These are phyloP conservation scores for Chrysolina haemoptera DNA, from an alignment of 2,888 invertebrate genomes.

Conservation along the genomic window DNA sequence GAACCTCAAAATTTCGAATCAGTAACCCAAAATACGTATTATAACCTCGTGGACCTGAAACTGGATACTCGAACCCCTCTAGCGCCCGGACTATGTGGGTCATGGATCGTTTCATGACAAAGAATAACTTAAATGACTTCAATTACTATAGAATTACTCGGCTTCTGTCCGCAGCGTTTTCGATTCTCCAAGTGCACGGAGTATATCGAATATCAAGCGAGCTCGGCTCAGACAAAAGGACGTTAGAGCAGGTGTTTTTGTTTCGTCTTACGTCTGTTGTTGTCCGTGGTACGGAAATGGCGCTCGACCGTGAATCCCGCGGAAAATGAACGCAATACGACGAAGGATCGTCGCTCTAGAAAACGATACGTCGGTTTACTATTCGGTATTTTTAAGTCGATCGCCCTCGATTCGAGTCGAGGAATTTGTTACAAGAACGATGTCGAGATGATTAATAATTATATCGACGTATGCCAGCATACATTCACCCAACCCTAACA, in stretches of 20 bases:
- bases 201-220: not conserved
- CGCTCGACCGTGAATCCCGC: conserved; percentile 2
- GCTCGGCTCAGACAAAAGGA: not conserved
- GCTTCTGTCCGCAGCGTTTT: not conserved
- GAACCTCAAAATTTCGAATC: too few relatives aligned
- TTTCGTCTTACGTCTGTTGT: conserved; percentile 11
- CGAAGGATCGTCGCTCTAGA: not conserved
- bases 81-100: not conserved
- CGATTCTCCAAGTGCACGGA: conserved; percentile 1
- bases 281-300: not conserved
- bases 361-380: not conserved
- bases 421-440: not conserved
- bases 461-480: not conserved
- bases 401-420: not conserved
- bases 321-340: not conserved
- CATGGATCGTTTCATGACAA: not conserved
- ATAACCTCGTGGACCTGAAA: too few relatives aligned
- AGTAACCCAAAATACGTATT: too few relatives aligned
- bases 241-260: conserved; percentile 12
- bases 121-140: not conserved
- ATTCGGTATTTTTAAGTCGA: not conserved
- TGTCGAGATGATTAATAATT: not conserved
- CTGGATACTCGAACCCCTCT: too few relatives aligned
- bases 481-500: too few relatives aligned
- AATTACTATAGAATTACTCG: conserved; percentile 1